Conservation (phyloP, 1,140 invertebrate genomes). For the Saccostrea cuccullata region DNA sequence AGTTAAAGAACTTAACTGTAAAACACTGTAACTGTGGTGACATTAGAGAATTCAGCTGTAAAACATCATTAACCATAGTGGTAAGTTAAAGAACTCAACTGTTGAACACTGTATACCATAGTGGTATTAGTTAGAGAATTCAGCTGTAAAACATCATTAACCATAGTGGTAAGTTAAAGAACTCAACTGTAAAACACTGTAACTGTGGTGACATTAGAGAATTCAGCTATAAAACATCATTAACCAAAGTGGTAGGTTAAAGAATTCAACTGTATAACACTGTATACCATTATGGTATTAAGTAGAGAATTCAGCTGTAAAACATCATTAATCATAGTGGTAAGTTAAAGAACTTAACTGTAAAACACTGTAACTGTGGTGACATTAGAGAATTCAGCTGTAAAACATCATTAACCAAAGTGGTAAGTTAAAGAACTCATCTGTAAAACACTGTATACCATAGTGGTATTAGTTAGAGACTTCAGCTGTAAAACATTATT, state of each 20-base stretch:
- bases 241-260: conserved; percentile 82
- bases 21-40: too few species aligned
- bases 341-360: conserved; percentile 81
- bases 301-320: neutral
- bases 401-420: neutral
- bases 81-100: too few species aligned
- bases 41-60: too few species aligned
- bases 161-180: neutral
- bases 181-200: too few species aligned
- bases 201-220: too few species aligned
- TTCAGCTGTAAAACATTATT: neutral
- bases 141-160: too few species aligned
- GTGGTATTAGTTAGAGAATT: neutral
- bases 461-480: neutral
- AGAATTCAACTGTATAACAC: neutral
- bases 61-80: too few species aligned
- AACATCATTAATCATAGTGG: conserved; percentile 80
- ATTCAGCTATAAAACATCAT: conserved; percentile 82
- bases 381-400: too few species aligned
- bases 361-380: too few species aligned
- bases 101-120: too few species aligned
- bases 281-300: neutral
- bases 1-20: too few species aligned
- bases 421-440: neutral
- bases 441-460: neutral